A percentile compares a stretch with the other conserved stretches of the same genome.
These are phyloP conservation scores for Aporrectodea caliginosa DNA, from an alignment of 1,140 invertebrate genomes.

Conservation along the genomic window DNA sequence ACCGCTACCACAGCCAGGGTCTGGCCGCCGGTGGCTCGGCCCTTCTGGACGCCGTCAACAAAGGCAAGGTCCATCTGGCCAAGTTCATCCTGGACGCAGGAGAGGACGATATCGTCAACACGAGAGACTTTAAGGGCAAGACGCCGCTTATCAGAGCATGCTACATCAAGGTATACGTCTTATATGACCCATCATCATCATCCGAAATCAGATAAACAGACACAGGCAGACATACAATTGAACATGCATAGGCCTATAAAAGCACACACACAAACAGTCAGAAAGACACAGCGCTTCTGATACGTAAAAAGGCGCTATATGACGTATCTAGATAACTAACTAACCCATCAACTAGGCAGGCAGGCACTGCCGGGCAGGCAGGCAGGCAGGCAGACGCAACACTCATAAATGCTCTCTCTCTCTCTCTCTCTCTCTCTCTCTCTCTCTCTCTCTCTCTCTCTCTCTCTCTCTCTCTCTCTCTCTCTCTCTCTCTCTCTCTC, in stretches of 20 bases:
- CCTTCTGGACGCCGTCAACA: constrained; percentile 42
- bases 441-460: constrained; percentile 18
- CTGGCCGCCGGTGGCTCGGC: constrained; percentile 37
- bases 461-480: constrained; percentile 17
- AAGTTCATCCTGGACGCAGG: constrained; percentile 45
- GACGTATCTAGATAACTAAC: no score
- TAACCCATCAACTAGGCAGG: no score
- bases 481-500: constrained; percentile 25
- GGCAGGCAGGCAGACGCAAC: no score
- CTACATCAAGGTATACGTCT: constrained; percentile 45
- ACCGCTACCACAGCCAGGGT: constrained; percentile 29
- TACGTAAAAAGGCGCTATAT: not conserved
- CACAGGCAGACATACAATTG: not conserved
- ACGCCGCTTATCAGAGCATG: constrained; percentile 41
- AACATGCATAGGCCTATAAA: not conserved
- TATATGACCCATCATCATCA: no score
- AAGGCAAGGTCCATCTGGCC: constrained; percentile 42
- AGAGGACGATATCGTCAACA: constrained; percentile 36
- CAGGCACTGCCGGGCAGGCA: no score
- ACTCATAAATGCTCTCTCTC: constrained; percentile 5
- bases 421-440: constrained; percentile 17
- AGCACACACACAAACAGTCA: not conserved
- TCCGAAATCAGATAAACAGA: not conserved
- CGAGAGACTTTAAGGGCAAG: constrained; percentile 40
- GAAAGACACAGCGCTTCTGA: not conserved